These are phyloP conservation scores for Periophthalmus modestus DNA, from an alignment of 2,113 vertebrate genomes.

Conservation along the genomic window DNA sequence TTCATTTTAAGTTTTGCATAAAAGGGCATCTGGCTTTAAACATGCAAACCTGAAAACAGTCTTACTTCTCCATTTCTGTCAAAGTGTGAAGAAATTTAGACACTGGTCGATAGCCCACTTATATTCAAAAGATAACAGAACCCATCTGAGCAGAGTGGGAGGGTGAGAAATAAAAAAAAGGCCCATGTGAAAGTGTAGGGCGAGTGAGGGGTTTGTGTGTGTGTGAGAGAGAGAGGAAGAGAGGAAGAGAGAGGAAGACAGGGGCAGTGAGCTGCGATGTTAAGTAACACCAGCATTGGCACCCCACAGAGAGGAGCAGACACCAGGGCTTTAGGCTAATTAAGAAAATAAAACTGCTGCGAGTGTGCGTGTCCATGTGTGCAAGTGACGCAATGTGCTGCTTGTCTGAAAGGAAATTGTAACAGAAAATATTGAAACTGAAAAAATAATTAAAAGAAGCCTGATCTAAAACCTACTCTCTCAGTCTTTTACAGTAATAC, in stretches of 20 bases:
- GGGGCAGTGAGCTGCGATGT: constrained; percentile 57
- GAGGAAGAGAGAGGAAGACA: constrained; percentile 18
- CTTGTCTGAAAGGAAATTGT: not conserved
- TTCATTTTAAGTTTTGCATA: not conserved
- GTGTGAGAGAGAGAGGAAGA: not conserved
- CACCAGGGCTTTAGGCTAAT: constrained; percentile 61
- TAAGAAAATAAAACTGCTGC: constrained; percentile 46
- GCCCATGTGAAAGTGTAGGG: constrained; percentile 2
- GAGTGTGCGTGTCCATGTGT: constrained; percentile 16
- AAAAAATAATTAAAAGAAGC: not conserved
- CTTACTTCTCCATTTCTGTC: not conserved
- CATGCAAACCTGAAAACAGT: not conserved
- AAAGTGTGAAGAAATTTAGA: not conserved
- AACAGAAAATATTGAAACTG: not conserved
- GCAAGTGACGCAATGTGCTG: not conserved
- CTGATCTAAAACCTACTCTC: no score
- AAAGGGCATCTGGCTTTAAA: not conserved
- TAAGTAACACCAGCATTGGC: constrained; percentile 56
- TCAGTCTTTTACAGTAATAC: no score
- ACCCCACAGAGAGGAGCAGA: constrained; percentile 50
- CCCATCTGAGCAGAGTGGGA: constrained; percentile 35
- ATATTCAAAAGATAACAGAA: constrained; percentile 31
- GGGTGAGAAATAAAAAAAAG: constrained; percentile 46
- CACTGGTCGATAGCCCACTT: constrained; percentile 5
- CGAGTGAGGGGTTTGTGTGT: not conserved